phyloP scores from a whole-genome alignment of 2,797 vertebrate species.

The Sebastolobus altivelis region DNA sequence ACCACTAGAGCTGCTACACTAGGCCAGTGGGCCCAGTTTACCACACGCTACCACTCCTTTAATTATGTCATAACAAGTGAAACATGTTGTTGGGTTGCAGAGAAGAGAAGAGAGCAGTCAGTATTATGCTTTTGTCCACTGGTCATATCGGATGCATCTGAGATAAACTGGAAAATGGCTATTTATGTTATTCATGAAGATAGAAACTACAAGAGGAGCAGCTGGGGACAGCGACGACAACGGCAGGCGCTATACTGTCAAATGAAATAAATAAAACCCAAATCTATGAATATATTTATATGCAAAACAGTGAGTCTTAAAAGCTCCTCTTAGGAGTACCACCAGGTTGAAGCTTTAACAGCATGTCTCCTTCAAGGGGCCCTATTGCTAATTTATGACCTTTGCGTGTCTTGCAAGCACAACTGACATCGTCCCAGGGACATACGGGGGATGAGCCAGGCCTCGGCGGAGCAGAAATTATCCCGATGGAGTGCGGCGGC shows the following conservation, averaged over 20 bases:
- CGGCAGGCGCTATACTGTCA: constrained; percentile 13
- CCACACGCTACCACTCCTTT: constrained; percentile 32
- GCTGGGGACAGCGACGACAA: constrained; percentile 1
- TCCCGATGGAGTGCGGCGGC: constrained; percentile 34
- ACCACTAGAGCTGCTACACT: constrained; percentile 8
- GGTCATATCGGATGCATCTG: background rate
- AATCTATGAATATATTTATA: constrained; percentile 64
- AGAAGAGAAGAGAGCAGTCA: background rate
- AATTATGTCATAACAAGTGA: constrained; percentile 46
- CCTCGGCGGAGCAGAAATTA: constrained; percentile 48
- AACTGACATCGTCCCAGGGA: constrained; percentile 55
- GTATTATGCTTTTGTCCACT: constrained; percentile 36
- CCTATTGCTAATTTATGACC: constrained; percentile 73
- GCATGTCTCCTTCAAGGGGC: constrained; percentile 56
- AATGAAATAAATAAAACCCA: constrained; percentile 59
- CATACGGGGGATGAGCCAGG: constrained; percentile 48
- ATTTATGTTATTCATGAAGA: constrained; percentile 12
- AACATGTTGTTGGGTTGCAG: constrained; percentile 20
- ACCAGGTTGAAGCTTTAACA: constrained; percentile 58
- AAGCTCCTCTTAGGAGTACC: constrained; percentile 56
- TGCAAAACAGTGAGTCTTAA: constrained; percentile 59
- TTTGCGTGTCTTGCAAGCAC: constrained; percentile 58
- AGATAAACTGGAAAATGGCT: constrained; percentile 13
- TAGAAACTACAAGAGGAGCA: constrained; percentile 9
- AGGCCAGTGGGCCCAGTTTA: constrained; percentile 42